phyloP scores from a whole-genome alignment of 2,797 vertebrate species.

The Bufotes viridis region DNA sequence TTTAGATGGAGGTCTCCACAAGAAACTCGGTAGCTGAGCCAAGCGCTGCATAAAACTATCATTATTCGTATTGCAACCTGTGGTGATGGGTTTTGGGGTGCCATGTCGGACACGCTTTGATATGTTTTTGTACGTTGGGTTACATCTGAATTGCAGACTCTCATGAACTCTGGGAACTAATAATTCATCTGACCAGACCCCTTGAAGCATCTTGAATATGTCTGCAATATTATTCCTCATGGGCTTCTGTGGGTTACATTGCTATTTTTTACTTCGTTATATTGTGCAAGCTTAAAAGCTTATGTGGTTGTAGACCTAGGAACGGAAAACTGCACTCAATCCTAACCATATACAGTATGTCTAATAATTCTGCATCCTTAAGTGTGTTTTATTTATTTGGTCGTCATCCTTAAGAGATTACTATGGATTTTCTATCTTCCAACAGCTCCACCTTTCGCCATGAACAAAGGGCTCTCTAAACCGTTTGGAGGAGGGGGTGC shows the following conservation, averaged over 20 bases:
- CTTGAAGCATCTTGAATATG: conserved; percentile 43
- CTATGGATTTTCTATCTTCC: conserved; percentile 54
- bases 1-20: neutral
- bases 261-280: conserved; percentile 53
- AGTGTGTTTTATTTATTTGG: conserved; percentile 42
- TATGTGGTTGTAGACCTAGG: conserved; percentile 49
- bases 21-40: neutral
- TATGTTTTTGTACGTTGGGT: neutral
- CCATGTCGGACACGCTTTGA: neutral
- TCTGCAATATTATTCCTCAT: conserved; percentile 31
- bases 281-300: conserved; percentile 58
- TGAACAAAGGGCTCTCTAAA: conserved; percentile 75
- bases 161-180: neutral
- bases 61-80: too few relatives aligned
- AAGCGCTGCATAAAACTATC: neutral
- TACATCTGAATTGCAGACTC: conserved; percentile 52
- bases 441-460: conserved; percentile 70
- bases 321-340: conserved; percentile 9
- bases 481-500: conserved; percentile 77
- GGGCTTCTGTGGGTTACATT: conserved; percentile 46
- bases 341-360: conserved; percentile 2
- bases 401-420: conserved; percentile 49
- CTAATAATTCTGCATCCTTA: conserved; percentile 37
- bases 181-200: conserved; percentile 8
- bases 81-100: neutral